Percentiles rank a stretch among this genome's conserved stretches.
Evolutionary conservation across 2,113 vertebrate species (phyloP).

Genomic region (Ciconia maguari): DNA sequence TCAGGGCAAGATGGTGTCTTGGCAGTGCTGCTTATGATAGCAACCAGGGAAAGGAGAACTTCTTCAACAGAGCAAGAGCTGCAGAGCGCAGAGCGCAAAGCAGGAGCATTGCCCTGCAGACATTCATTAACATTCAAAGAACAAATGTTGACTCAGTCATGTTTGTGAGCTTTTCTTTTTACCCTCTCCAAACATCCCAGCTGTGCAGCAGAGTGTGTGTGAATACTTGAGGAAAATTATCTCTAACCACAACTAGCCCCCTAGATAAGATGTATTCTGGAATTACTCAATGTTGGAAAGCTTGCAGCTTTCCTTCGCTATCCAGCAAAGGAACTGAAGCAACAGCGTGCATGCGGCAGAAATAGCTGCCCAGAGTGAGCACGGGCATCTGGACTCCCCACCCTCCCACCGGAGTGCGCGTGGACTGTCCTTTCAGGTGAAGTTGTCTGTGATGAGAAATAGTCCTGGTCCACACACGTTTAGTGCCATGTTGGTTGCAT

Average conservation of each 20-base stretch:
- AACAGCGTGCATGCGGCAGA: rapidly evolving
- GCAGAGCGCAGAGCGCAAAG: not conserved
- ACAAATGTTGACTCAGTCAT: not conserved
- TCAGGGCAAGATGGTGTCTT: not conserved
- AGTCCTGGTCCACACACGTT: not conserved
- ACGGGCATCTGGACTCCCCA: rapidly evolving
- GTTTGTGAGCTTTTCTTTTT: conserved; percentile 46
- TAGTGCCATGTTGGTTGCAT: not conserved
- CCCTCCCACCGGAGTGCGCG: rapidly evolving
- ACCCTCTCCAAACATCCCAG: conserved; percentile 34
- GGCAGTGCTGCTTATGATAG: not conserved
- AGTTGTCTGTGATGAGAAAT: not conserved
- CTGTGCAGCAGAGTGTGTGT: not conserved
- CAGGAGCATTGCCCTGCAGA: not conserved
- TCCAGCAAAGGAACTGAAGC: not conserved
- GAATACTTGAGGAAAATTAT: conserved; percentile 17
- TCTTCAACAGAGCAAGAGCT: not conserved
- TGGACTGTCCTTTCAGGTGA: not conserved
- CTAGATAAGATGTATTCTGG: not conserved
- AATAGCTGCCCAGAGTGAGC: not conserved
- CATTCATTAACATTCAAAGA: not conserved
- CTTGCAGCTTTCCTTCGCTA: not conserved
- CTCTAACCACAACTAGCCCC: not conserved
- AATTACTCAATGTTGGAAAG: not conserved
- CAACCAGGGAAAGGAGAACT: not conserved